These are phyloP conservation scores for Aphaenogaster floridana DNA, from an alignment of 1,140 invertebrate species.

Conservation along the genomic window DNA sequence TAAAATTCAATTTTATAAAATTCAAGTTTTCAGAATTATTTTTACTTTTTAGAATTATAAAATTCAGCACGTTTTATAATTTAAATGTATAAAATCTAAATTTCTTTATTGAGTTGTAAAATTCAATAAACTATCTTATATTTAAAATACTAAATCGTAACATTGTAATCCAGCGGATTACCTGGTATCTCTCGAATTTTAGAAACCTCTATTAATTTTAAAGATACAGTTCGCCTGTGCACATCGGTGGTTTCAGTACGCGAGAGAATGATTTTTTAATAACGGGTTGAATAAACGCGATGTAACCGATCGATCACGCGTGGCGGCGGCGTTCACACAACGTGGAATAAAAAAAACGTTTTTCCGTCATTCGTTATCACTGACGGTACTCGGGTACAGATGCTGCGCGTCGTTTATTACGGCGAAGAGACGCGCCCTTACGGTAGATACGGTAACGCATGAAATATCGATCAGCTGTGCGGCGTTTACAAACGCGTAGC, in stretches of 20 bases:
- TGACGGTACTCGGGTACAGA: constrained; percentile 15
- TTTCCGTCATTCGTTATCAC: constrained; percentile 45
- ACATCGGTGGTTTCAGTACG: neutral
- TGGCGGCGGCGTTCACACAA: constrained; percentile 6
- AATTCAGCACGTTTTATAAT: neutral
- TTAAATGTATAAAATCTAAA: constrained; percentile 8
- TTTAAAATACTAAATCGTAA: neutral
- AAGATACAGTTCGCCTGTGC: neutral
- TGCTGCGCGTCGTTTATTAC: constrained; percentile 46
- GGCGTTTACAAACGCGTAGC: constrained; percentile 45
- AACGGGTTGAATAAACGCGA: constrained; percentile 19
- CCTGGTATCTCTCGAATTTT: neutral
- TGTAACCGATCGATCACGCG: constrained; percentile 40
- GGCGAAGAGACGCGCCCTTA: constrained; percentile 60
- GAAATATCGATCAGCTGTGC: constrained; percentile 70
- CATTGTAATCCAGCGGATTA: neutral
- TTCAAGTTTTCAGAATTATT: neutral
- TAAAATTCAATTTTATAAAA: neutral
- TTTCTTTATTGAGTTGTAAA: neutral
- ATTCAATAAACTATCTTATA: neutral
- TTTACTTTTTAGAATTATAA: neutral
- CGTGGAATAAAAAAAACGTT: constrained; percentile 24
- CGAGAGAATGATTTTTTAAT: constrained; percentile 41
- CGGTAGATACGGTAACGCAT: constrained; percentile 54
- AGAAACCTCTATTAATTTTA: constrained; percentile 8